Evolutionary conservation across 1,140 invertebrate species (phyloP), one percentile per base, ranked within the genome.

Genomic region (Heterodera schachtii): DNA sequence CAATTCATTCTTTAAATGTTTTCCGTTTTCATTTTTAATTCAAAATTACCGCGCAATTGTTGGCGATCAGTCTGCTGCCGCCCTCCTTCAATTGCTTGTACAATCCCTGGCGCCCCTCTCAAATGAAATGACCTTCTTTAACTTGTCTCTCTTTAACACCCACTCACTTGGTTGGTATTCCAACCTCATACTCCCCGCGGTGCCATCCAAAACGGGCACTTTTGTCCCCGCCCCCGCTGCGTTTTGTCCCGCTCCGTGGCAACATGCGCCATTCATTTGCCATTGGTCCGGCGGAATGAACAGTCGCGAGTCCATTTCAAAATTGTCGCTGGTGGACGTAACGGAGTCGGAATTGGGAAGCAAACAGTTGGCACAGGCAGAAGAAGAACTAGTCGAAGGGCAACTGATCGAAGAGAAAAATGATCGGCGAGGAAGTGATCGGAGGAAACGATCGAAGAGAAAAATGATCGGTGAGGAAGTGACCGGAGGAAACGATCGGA

Each of bases 251-350:
- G 69, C 8, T 6, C 69, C 69, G 19, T 71, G 69, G 69, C 69
- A 71, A 19, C 69, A 71, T 19, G 31, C 5, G 9, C 69, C 69
- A 46, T 71, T 71, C 69, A 71, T 41, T 41, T 9, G 69, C 69
- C 69, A 71, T 41, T 46, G 31, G 21, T 71, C 44, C 3, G 69
- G 69, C 69, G 69, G 69, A 41, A 71, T 46, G 69, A 71, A 71
- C n/a, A 71, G 31, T 4, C 31, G 69, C 69, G 69, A 71, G 31
- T 71, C 69, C 69, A 71, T 19, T 19, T 71, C 69, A 6, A 71
- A 43, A 46, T 41, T 71, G 41, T 71, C 69, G 31, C 31, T 71
- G 69, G 41, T 19, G 6, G 21, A 43, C 69, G 7, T 3, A 11
- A 71, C 3, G 7, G 69, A 71, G 41, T 71, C 69, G 31, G 69